Conservation (phyloP, 2,888 invertebrate species). For the Clepsis dumicolana region DNA sequence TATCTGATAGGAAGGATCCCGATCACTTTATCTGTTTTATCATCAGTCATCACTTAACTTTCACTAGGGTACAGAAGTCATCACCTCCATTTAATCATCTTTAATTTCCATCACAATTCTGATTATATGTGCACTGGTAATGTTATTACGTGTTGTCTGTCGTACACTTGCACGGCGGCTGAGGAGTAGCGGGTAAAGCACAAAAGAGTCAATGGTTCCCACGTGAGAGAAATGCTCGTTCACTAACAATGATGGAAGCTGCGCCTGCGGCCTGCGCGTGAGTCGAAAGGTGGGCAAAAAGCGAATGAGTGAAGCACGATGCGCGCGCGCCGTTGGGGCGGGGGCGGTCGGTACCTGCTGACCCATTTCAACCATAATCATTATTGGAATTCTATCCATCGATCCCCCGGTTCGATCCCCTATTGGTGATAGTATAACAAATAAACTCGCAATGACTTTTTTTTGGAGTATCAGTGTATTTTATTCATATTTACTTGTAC, state of each 20-base stretch:
- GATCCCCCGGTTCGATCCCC: slow-evolving; percentile 23
- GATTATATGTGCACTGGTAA: slow-evolving; percentile 59
- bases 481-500: too few relatives aligned
- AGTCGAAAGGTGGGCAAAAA: slow-evolving; percentile 85
- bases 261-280: slow-evolving; percentile 71
- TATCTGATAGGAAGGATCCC: slow-evolving; percentile 64
- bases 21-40: slow-evolving; percentile 72
- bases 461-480: not conserved
- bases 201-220: slow-evolving; percentile 76
- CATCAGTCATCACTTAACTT: slow-evolving; percentile 83
- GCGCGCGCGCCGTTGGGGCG: slow-evolving; percentile 55
- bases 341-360: slow-evolving; percentile 71
- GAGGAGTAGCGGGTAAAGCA: slow-evolving; percentile 74
- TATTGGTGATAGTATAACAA: not conserved
- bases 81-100: slow-evolving; percentile 67
- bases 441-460: not conserved
- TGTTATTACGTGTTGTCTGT: slow-evolving; percentile 67
- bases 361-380: slow-evolving; percentile 72
- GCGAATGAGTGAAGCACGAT: slow-evolving; percentile 74
- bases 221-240: slow-evolving; percentile 82
- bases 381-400: slow-evolving; percentile 55
- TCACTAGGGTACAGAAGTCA: slow-evolving; percentile 62
- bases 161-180: slow-evolving; percentile 56
- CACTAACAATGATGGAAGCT: slow-evolving; percentile 74
- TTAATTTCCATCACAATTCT: slow-evolving; percentile 64